phyloP scores from a whole-genome alignment of 2,797 vertebrate species.

The Aeoliscus strigatus region DNA sequence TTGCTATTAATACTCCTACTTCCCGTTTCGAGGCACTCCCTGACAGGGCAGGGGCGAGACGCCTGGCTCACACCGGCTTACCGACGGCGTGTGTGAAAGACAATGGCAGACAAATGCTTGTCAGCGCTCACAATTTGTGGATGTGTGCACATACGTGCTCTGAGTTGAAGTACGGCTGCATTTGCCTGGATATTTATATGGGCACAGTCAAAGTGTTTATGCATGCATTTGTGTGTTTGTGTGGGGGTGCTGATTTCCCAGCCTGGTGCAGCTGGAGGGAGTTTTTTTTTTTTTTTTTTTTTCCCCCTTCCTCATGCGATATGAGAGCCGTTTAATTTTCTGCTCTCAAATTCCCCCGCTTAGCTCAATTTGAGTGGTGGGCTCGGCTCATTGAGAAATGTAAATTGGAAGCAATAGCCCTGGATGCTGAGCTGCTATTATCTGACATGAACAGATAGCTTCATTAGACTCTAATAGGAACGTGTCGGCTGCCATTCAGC shows the following conservation, averaged over 20 bases:
- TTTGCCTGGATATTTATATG: too few relatives aligned
- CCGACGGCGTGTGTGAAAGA: constrained; percentile 33
- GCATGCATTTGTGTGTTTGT: constrained; percentile 12
- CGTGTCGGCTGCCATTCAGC: constrained; percentile 64
- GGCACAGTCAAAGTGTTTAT: constrained; percentile 2
- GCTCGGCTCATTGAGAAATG: constrained; percentile 79
- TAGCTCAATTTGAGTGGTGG: constrained; percentile 77
- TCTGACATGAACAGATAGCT: constrained; percentile 80
- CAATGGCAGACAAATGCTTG: constrained; percentile 36
- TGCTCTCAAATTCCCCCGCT: constrained; percentile 77
- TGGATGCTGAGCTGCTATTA: constrained; percentile 75
- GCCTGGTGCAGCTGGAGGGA: constrained; percentile 66
- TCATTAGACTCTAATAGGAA: constrained; percentile 77
- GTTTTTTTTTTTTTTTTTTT: constrained; percentile 62
- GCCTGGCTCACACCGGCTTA: constrained; percentile 53
- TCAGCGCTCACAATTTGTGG: constrained; percentile 24
- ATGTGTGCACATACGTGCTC: too few relatives aligned
- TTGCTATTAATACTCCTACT: constrained; percentile 69
- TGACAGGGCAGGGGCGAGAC: constrained; percentile 60
- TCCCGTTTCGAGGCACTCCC: constrained; percentile 62
- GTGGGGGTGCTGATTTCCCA: constrained; percentile 48
- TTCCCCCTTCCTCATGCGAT: constrained; percentile 40
- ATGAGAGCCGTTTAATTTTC: constrained; percentile 77
- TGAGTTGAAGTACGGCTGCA: too few relatives aligned
- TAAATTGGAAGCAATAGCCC: constrained; percentile 80